A percentile compares a stretch with the other conserved stretches of the same genome.
These are phyloP conservation scores for Colossoma macropomum DNA, from an alignment of 2,113 vertebrate genomes.

Conservation along the genomic window DNA sequence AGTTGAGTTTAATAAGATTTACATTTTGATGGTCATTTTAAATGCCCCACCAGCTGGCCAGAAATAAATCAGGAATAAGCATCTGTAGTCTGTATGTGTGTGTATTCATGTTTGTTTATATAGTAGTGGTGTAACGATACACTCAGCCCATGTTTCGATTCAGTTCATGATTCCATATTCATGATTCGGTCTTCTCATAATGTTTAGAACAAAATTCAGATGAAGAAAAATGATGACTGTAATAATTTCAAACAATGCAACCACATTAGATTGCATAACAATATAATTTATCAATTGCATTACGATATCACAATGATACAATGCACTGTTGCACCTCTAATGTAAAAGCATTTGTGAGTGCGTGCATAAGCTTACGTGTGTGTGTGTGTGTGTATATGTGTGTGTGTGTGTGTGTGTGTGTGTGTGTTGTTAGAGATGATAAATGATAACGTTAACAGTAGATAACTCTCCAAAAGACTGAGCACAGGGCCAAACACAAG, in stretches of 20 bases:
- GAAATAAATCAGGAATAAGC: slow-evolving; percentile 47
- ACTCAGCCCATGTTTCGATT: too few species aligned
- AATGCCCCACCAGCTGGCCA: slow-evolving; percentile 47
- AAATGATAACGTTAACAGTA: slow-evolving; percentile 96
- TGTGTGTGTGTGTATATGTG: slow-evolving; percentile 47
- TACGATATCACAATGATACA: too few species aligned
- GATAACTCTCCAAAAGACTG: slow-evolving; percentile 94
- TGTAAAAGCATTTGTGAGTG: slow-evolving; percentile 12
- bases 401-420: slow-evolving; percentile 18
- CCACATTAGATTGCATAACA: too few species aligned
- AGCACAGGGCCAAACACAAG: slow-evolving; percentile 82
- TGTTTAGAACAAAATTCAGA: too few species aligned
- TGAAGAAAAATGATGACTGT: too few species aligned
- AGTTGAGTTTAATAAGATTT: slow-evolving; percentile 58
- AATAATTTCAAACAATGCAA: too few species aligned
- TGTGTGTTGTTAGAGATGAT: slow-evolving; percentile 85
- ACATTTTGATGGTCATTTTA: slow-evolving; percentile 47
- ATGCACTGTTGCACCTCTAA: too few species aligned
- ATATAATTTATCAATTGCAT: too few species aligned
- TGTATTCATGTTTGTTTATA: slow-evolving; percentile 21
- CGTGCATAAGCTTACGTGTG: slow-evolving; percentile 35
- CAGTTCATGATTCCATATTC: too few species aligned
- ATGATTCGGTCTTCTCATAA: too few species aligned
- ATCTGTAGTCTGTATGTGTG: slow-evolving; percentile 26
- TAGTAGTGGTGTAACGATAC: too few species aligned